Evolutionary conservation across 2,888 invertebrate species (phyloP).

Genomic region (Idaea straminata): DNA sequence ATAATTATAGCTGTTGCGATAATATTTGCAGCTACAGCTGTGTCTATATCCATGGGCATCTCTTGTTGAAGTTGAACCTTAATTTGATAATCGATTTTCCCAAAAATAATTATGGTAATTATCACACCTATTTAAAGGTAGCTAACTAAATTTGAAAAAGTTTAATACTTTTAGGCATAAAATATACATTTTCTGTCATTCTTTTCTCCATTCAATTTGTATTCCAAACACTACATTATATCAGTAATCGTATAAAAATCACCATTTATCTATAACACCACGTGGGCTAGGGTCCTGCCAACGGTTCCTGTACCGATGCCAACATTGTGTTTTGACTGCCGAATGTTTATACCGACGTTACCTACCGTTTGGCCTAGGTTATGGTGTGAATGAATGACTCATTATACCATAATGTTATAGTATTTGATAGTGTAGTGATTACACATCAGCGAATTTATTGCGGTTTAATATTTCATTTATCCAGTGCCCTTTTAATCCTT

Average conservation of each 20-base stretch:
- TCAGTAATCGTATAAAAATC: background rate
- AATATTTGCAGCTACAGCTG: no score
- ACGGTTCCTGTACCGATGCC: constrained; percentile 12
- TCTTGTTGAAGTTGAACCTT: no score
- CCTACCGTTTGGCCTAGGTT: constrained; percentile 18
- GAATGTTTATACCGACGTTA: constrained; percentile 11
- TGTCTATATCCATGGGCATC: no score
- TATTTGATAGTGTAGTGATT: background rate
- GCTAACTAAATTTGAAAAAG: no score
- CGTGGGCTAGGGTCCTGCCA: constrained; percentile 21
- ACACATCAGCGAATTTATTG: background rate
- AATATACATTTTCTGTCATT: no score
- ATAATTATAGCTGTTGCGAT: no score
- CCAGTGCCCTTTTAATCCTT: no score
- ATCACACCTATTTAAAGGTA: no score
- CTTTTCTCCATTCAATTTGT: background rate
- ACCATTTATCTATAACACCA: constrained; percentile 1
- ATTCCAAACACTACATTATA: background rate
- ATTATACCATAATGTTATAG: background rate
- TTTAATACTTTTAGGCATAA: no score
- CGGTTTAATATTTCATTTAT: background rate
- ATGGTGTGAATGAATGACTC: constrained; percentile 9
- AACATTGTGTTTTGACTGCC: constrained; percentile 21
- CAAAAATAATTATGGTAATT: no score
- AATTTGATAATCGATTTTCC: no score